Percentiles rank a stretch among this genome's conserved stretches.
phyloP scores from a whole-genome alignment of 2,888 invertebrate species.

The Steinernema carpocapsae region DNA sequence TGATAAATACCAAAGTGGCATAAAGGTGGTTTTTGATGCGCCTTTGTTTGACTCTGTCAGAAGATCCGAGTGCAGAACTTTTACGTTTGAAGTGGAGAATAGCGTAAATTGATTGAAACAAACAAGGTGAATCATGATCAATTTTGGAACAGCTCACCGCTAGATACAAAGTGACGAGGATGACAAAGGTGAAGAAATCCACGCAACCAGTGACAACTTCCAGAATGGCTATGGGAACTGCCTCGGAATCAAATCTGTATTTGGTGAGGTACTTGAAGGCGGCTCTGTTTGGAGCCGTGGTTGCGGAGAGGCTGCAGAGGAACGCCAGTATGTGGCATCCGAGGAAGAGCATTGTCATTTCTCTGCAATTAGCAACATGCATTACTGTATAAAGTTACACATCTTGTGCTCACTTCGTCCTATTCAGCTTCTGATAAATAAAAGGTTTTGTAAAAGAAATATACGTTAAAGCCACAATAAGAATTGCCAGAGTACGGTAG shows the following conservation, averaged over 20 bases:
- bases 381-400: no score
- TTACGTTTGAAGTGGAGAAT: neutral
- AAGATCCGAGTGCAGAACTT: neutral
- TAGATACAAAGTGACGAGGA: neutral
- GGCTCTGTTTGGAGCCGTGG: neutral
- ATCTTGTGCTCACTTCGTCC: neutral
- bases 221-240: neutral
- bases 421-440: neutral
- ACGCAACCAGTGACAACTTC: neutral
- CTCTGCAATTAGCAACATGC: neutral
- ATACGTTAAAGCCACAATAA: neutral
- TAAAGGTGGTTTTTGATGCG: neutral
- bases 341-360: neutral
- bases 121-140: neutral
- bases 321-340: neutral
- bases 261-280: constrained; percentile 2
- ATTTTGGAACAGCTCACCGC: neutral
- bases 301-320: neutral
- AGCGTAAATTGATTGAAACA: neutral
- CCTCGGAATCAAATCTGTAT: neutral
- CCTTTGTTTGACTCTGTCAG: neutral
- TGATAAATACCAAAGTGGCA: neutral
- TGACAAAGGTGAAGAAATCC: neutral
- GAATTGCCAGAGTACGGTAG: constrained; percentile 14
- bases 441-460: neutral